Conservation (phyloP, 2,113 vertebrate species). For the Coptodon rendalli region DNA sequence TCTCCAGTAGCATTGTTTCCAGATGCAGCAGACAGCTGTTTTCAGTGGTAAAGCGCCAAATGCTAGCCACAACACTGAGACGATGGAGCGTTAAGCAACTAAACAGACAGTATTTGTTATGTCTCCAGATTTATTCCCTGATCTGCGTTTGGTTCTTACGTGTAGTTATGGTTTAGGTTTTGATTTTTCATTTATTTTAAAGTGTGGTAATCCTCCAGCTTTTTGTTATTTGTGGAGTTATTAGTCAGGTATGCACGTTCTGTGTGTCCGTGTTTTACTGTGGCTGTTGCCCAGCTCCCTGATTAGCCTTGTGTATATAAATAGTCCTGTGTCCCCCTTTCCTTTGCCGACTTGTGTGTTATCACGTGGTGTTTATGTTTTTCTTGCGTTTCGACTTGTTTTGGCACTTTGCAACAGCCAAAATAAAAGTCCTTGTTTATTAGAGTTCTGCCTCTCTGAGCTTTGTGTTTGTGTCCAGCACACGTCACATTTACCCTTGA, state of each 20-base stretch:
- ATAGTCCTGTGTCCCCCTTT: not conserved
- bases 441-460: not conserved
- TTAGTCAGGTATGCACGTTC: not conserved
- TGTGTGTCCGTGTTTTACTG: not conserved
- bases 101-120: not conserved
- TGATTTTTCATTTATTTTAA: not conserved
- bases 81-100: not conserved
- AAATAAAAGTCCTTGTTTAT: not conserved
- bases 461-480: not conserved
- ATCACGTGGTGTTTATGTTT: not conserved
- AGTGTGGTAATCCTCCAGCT: not conserved
- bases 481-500: not conserved
- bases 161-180: not conserved
- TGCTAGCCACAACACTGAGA: not conserved
- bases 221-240: not conserved
- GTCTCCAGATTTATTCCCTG: not conserved
- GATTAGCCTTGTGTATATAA: not conserved
- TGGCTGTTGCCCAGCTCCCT: not conserved
- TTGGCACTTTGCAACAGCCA: not conserved
- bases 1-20: not conserved
- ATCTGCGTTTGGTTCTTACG: not conserved
- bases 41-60: not conserved
- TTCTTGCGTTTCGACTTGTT: not conserved
- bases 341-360: not conserved
- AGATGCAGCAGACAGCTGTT: not conserved